These are phyloP conservation scores for Rhadina sibilatrix DNA, from an alignment of 2,113 vertebrate genomes.

Conservation along the genomic window DNA sequence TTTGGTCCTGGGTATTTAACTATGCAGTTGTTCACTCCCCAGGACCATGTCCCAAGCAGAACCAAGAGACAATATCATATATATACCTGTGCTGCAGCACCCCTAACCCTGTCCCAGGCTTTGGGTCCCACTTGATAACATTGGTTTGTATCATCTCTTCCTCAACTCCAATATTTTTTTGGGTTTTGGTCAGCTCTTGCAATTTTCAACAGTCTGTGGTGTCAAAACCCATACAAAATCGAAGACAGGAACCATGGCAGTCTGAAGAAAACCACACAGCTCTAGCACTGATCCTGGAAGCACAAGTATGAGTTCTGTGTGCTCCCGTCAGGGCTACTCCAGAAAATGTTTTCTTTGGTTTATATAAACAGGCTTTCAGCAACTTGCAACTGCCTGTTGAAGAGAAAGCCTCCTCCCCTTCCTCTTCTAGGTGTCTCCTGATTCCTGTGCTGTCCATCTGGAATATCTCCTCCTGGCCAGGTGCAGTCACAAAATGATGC, in stretches of 20 bases:
- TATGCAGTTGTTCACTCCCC: too few relatives aligned
- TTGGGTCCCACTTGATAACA: not conserved
- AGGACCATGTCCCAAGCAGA: not conserved
- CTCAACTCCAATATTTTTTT: not conserved
- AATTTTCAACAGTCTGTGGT: accelerated
- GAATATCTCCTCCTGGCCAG: constrained; percentile 7
- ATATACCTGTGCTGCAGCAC: accelerated
- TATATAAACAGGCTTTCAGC: not conserved
- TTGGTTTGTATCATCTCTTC: not conserved
- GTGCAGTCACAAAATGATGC: constrained; percentile 3
- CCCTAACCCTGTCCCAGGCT: too few relatives aligned
- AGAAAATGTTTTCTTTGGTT: not conserved
- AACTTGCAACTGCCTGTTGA: not conserved
- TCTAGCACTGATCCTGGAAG: not conserved
- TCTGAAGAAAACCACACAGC: not conserved
- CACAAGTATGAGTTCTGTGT: not conserved
- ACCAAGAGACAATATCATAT: not conserved
- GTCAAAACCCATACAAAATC: not conserved
- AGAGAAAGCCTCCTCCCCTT: not conserved
- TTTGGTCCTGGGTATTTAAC: not conserved
- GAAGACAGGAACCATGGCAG: not conserved
- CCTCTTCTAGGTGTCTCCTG: not conserved
- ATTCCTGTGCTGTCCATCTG: constrained; percentile 13
- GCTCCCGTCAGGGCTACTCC: too few relatives aligned
- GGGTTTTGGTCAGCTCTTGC: not conserved